Conservation (phyloP, 2,113 vertebrate species). For the Cathartes aura region DNA sequence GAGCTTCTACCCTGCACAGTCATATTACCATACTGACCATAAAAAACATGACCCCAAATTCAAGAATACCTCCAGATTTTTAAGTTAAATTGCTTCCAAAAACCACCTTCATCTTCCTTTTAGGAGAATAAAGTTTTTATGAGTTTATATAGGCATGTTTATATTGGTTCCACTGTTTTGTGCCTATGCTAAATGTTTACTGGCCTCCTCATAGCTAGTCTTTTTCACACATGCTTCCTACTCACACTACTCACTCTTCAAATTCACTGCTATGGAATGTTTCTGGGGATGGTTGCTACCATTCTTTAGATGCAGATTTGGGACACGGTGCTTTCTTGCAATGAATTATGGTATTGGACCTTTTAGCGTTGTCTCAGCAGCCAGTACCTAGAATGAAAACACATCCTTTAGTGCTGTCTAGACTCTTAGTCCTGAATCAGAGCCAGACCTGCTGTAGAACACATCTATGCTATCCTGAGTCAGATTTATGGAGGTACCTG, state of each 20-base stretch:
- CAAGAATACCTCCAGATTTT: background rate
- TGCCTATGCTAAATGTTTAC: background rate
- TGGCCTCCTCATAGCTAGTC: background rate
- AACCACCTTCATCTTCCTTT: background rate
- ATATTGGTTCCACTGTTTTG: background rate
- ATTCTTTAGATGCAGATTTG: background rate
- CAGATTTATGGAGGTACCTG: background rate
- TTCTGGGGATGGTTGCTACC: background rate
- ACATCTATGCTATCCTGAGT: background rate
- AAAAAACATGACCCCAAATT: background rate
- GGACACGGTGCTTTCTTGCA: background rate
- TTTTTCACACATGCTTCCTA: background rate
- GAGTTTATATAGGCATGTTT: background rate
- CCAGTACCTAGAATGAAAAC: background rate
- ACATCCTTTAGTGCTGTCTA: background rate
- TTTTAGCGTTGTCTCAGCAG: background rate
- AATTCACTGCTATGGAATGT: background rate
- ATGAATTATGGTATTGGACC: background rate
- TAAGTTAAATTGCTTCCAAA: background rate
- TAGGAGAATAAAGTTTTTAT: background rate
- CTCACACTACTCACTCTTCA: background rate
- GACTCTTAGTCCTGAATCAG: background rate
- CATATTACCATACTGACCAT: background rate
- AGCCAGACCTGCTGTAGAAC: background rate
- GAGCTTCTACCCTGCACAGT: background rate